Conservation (phyloP, 2,888 invertebrate genomes). For the Esperia sulphurella region DNA sequence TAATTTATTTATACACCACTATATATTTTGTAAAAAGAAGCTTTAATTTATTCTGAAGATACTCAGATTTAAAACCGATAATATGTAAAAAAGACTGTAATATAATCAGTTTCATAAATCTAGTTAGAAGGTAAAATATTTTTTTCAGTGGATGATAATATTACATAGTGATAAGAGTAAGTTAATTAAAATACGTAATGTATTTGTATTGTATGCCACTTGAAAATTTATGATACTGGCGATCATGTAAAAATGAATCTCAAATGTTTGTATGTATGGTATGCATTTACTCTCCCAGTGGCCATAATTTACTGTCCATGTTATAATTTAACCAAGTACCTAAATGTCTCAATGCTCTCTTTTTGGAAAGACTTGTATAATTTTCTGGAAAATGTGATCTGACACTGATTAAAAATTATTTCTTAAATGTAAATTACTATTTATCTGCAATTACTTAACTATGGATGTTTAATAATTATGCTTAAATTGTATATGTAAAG, state of each 20-base stretch:
- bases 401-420: constrained; percentile 35
- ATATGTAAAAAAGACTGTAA: constrained; percentile 72
- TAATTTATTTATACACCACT: constrained; percentile 61
- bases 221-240: constrained; percentile 3
- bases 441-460: constrained; percentile 56
- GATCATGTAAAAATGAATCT: constrained; percentile 15
- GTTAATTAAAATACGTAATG: constrained; percentile 1
- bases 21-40: constrained; percentile 70
- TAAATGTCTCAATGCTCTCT: no score
- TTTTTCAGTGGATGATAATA: constrained; percentile 34
- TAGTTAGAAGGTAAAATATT: constrained; percentile 53
- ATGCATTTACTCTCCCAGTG: constrained; percentile 63
- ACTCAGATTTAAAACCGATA: constrained; percentile 64
- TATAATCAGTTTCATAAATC: constrained; percentile 62
- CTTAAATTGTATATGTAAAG: constrained; percentile 69
- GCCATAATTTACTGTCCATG: constrained; percentile 63
- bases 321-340: constrained; percentile 39
- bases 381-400: constrained; percentile 41
- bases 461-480: constrained; percentile 55
- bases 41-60: constrained; percentile 78
- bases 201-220: constrained; percentile 3
- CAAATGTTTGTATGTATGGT: constrained; percentile 13
- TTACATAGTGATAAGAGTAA: background rate
- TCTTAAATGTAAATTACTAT: constrained; percentile 50
- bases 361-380: constrained; percentile 22